phyloP scores from a whole-genome alignment of 2,888 invertebrate genomes.

The Polyploca ridens region DNA sequence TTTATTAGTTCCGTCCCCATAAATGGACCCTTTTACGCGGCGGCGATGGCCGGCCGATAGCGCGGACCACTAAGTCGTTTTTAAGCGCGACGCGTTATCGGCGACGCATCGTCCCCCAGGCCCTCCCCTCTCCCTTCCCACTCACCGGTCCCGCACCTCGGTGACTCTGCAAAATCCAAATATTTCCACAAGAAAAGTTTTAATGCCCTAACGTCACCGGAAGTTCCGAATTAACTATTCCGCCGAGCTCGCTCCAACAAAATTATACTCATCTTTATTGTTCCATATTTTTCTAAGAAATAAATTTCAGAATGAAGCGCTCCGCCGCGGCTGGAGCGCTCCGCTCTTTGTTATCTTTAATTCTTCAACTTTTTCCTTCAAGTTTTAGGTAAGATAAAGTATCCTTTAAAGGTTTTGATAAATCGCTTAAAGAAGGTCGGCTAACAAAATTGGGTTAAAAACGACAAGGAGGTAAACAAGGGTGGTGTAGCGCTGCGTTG shows the following conservation, averaged over 20 bases:
- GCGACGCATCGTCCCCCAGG: slow-evolving; percentile 4
- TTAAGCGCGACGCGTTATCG: slow-evolving; percentile 12
- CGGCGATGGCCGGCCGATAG: not conserved
- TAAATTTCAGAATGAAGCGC: slow-evolving; percentile 11
- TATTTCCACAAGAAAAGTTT: slow-evolving; percentile 44
- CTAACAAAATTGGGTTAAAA: slow-evolving; percentile 33
- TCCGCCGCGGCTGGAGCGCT: slow-evolving; percentile 8
- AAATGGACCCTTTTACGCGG: slow-evolving; percentile 11
- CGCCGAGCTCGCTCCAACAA: slow-evolving; percentile 40
- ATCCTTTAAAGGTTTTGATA: slow-evolving; percentile 53
- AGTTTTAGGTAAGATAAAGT: slow-evolving; percentile 49
- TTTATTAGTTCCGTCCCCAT: slow-evolving; percentile 13
- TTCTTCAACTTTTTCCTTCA: slow-evolving; percentile 26
- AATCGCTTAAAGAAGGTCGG: slow-evolving; percentile 40
- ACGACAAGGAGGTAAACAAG: slow-evolving; percentile 26
- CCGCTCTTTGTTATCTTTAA: slow-evolving; percentile 56
- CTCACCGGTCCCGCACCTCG: slow-evolving; percentile 4
- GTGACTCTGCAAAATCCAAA: slow-evolving; percentile 21
- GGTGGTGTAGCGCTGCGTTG: slow-evolving; percentile 15
- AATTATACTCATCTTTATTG: slow-evolving; percentile 61
- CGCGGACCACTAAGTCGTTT: slow-evolving; percentile 8
- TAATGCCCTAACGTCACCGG: slow-evolving; percentile 37
- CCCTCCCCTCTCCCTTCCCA: not conserved
- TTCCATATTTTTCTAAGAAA: slow-evolving; percentile 34
- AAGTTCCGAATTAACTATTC: slow-evolving; percentile 50